Evolutionary conservation across 2,888 invertebrate genomes (phyloP).

Genomic region (Leptura quadrifasciata): DNA sequence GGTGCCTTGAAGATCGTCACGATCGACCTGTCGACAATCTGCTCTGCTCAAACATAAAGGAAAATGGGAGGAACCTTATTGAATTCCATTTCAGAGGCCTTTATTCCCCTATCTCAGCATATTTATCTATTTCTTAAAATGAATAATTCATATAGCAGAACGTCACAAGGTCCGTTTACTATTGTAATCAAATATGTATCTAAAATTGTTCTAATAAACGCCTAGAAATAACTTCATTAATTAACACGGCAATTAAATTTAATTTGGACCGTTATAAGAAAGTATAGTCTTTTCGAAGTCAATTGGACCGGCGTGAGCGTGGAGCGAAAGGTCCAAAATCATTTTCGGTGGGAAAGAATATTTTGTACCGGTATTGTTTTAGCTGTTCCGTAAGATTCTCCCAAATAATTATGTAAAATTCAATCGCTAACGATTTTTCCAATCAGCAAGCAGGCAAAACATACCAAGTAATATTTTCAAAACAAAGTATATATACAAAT

Average conservation of each 20-base stretch:
- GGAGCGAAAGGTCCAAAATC: too few relatives aligned
- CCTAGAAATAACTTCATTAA: background rate
- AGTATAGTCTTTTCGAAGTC: too few relatives aligned
- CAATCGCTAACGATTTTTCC: too few relatives aligned
- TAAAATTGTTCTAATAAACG: background rate
- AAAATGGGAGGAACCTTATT: conserved; percentile 20
- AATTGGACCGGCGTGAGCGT: too few relatives aligned
- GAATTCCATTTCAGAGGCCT: background rate
- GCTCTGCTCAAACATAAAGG: conserved; percentile 16
- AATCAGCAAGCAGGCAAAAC: too few relatives aligned
- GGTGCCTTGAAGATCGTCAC: conserved; percentile 31
- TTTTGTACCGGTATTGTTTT: too few relatives aligned
- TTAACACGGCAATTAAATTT: background rate
- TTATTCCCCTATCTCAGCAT: background rate
- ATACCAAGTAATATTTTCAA: too few relatives aligned
- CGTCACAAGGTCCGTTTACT: background rate
- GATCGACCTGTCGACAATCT: conserved; percentile 28
- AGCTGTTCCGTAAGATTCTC: too few relatives aligned
- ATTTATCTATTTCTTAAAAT: background rate
- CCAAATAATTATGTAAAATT: too few relatives aligned
- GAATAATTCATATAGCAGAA: background rate
- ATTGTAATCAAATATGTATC: background rate
- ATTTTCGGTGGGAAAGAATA: too few relatives aligned
- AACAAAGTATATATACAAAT: too few relatives aligned
- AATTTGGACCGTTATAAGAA: background rate